These are phyloP conservation scores for Cecidostiba fungosa DNA, from an alignment of 2,888 invertebrate genomes.

Conservation along the genomic window DNA sequence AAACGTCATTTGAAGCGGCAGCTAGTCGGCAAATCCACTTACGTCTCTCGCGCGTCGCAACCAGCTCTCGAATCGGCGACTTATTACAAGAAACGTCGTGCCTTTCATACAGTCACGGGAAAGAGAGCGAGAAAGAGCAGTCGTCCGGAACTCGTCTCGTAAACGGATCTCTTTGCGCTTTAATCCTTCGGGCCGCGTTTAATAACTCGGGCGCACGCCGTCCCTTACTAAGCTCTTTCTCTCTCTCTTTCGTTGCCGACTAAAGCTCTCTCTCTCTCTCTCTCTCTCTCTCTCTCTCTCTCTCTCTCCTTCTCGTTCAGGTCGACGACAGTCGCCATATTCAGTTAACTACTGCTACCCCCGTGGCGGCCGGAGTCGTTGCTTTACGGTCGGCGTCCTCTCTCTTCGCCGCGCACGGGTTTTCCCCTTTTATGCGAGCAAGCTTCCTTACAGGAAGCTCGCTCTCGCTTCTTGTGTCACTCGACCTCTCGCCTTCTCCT, in stretches of 20 bases:
- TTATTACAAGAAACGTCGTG: slow-evolving; percentile 32
- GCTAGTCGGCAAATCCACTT: slow-evolving; percentile 48
- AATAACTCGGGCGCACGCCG: slow-evolving; percentile 61
- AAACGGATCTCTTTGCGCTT: slow-evolving; percentile 63
- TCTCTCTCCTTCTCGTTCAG: slow-evolving; percentile 3
- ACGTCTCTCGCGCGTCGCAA: neutral
- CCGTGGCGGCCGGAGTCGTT: neutral
- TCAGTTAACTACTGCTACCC: slow-evolving; percentile 63
- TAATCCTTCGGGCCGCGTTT: slow-evolving; percentile 63
- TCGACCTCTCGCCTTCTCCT: slow-evolving; percentile 21
- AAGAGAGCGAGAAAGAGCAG: slow-evolving; percentile 22
- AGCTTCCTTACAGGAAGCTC: slow-evolving; percentile 30
- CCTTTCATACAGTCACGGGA: slow-evolving; percentile 40
- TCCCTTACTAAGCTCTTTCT: slow-evolving; percentile 31
- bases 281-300: neutral
- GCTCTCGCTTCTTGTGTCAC: neutral
- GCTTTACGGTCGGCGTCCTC: slow-evolving; percentile 40
- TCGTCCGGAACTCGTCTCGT: slow-evolving; percentile 55
- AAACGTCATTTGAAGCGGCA: slow-evolving; percentile 32
- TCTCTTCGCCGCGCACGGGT: neutral
- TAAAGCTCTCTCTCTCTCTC: slow-evolving; percentile 21
- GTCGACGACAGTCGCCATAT: slow-evolving; percentile 56
- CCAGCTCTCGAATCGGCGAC: slow-evolving; percentile 39
- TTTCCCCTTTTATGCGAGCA: slow-evolving; percentile 60
- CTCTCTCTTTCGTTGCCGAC: neutral